phyloP scores from a whole-genome alignment of 2,113 vertebrate species.

The Seriola rivoliana region DNA sequence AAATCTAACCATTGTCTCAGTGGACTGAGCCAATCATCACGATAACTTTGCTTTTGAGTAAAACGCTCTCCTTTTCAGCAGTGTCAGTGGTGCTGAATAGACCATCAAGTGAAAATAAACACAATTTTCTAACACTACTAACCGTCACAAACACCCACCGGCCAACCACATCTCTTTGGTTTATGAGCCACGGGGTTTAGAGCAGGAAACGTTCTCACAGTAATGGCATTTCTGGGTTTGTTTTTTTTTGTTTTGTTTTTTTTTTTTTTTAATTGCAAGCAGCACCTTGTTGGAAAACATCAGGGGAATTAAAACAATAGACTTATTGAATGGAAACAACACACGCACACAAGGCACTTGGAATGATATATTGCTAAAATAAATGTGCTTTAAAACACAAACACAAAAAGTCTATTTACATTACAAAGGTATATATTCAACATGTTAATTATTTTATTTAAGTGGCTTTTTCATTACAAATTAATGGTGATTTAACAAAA shows the following conservation, averaged over 20 bases:
- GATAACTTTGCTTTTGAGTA: slow-evolving; percentile 45
- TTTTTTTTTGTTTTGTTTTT: slow-evolving; percentile 17
- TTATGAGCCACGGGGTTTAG: slow-evolving; percentile 14
- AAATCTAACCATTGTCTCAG: slow-evolving; percentile 58
- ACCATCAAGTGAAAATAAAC: slow-evolving; percentile 41
- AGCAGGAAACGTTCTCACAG: slow-evolving; percentile 23
- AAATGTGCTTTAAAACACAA: neutral
- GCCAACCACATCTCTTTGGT: slow-evolving; percentile 28
- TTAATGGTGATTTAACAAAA: neutral
- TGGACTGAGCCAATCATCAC: slow-evolving; percentile 50
- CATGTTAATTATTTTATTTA: neutral
- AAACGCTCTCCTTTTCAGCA: slow-evolving; percentile 37
- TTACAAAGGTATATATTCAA: neutral
- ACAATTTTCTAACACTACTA: slow-evolving; percentile 33
- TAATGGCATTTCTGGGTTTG: slow-evolving; percentile 36
- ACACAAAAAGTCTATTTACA: neutral
- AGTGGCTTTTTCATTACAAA: neutral
- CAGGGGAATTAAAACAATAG: slow-evolving; percentile 30
- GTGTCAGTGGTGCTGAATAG: slow-evolving; percentile 33
- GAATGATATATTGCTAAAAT: slow-evolving; percentile 5
- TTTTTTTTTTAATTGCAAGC: slow-evolving; percentile 36
- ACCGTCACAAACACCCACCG: slow-evolving; percentile 39
- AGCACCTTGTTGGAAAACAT: slow-evolving; percentile 42
- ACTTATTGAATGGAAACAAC: slow-evolving; percentile 28
- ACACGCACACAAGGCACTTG: neutral